A percentile compares a stretch with the other conserved stretches of the same genome.
These are phyloP conservation scores for Asarcornis scutulata DNA, from an alignment of 2,113 vertebrate species.

Conservation along the genomic window DNA sequence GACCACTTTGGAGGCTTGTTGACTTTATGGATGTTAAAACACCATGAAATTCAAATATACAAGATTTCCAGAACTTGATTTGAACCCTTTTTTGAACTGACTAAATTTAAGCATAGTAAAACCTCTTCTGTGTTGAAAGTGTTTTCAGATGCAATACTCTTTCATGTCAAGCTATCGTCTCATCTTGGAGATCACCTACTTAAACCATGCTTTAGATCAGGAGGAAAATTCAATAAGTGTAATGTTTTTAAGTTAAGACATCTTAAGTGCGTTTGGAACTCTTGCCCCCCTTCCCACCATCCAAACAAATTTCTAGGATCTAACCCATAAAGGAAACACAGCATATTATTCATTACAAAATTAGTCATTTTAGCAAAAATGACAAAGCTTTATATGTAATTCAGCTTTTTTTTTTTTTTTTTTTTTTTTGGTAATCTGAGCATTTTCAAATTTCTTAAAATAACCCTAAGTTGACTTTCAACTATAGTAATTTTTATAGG, in stretches of 20 bases:
- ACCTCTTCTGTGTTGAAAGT: neutral
- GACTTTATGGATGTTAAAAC: neutral
- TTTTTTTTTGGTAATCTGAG: neutral
- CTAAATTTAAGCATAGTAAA: neutral
- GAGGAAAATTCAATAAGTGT: neutral
- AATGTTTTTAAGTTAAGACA: neutral
- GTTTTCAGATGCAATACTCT: neutral
- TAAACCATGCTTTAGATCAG: neutral
- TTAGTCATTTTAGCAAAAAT: neutral
- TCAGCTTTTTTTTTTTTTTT: neutral
- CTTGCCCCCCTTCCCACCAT: fast-evolving
- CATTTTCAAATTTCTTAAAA: neutral
- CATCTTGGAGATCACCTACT: neutral
- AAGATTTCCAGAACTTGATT: neutral
- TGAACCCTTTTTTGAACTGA: fast-evolving
- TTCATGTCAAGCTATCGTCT: neutral
- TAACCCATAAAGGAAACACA: neutral
- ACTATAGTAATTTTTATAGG: too few relatives aligned
- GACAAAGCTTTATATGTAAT: neutral
- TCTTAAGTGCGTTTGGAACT: neutral
- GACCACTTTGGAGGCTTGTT: neutral
- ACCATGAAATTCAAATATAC: neutral
- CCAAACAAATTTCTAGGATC: neutral
- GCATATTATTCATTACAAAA: neutral
- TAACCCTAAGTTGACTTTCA: neutral